Evolutionary conservation across 2,113 vertebrate genomes (phyloP).

Genomic region (Thunnus maccoyii): DNA sequence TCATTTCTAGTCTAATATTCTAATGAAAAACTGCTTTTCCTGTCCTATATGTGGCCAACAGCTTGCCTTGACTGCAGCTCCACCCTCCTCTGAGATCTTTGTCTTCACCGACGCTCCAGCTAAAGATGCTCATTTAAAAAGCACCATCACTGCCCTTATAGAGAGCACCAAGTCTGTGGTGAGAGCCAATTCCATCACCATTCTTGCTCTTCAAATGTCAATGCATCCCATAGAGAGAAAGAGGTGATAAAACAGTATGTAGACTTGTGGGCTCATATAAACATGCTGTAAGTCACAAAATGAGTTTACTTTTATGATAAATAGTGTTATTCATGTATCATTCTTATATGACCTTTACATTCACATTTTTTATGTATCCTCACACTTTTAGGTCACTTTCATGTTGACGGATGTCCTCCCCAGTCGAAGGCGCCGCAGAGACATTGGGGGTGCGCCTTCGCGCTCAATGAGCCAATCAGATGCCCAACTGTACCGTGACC

Average conservation of each 20-base stretch:
- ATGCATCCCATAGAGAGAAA: conserved; percentile 12
- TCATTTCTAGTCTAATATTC: not conserved
- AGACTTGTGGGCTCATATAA: not conserved
- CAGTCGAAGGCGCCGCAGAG: conserved; percentile 38
- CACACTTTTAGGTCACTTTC: conserved; percentile 74
- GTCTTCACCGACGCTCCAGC: conserved; percentile 83
- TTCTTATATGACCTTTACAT: not conserved
- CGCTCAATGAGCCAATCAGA: conserved; percentile 20
- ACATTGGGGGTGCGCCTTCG: not conserved
- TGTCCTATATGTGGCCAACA: conserved; percentile 19
- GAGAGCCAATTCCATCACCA: rapidly evolving
- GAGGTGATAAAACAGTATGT: not conserved
- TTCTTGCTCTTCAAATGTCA: not conserved
- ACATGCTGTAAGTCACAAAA: too few species aligned
- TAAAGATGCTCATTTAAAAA: conserved; percentile 75
- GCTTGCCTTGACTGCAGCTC: conserved; percentile 79
- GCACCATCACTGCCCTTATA: conserved; percentile 71
- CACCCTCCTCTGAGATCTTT: conserved; percentile 78
- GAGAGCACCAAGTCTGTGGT: conserved; percentile 75
- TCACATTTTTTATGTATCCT: not conserved
- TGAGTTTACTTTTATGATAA: too few species aligned
- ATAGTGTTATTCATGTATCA: not conserved
- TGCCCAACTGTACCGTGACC: conserved; percentile 71
- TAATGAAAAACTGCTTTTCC: not conserved
- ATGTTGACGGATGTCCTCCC: conserved; percentile 68